These are phyloP conservation scores for Cairina moschata DNA, from an alignment of 2,113 vertebrate species.

Conservation along the genomic window DNA sequence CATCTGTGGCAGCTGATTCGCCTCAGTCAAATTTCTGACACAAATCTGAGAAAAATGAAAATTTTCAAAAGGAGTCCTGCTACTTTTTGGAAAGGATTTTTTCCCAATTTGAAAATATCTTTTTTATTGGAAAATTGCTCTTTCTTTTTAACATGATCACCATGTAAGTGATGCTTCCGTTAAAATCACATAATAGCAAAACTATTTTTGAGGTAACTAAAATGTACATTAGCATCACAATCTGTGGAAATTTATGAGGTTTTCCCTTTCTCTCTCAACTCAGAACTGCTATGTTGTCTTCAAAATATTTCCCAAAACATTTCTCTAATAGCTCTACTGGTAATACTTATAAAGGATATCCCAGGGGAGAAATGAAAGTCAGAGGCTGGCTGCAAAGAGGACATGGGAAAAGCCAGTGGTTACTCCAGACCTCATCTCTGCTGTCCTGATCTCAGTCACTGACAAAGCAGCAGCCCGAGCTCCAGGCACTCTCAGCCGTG, in stretches of 20 bases:
- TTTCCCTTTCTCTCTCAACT: neutral
- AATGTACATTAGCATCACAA: neutral
- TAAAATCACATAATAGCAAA: neutral
- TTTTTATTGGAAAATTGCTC: neutral
- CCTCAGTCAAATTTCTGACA: neutral
- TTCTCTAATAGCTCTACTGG: neutral
- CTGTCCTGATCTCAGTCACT: neutral
- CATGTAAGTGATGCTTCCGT: neutral
- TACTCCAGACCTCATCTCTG: neutral
- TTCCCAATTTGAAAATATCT: neutral
- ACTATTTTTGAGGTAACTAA: neutral
- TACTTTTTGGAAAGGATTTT: neutral
- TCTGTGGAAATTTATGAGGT: neutral
- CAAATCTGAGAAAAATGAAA: neutral
- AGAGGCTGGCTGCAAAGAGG: neutral
- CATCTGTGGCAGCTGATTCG: neutral
- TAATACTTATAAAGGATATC: neutral
- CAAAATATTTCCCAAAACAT: neutral
- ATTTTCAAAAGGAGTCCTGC: neutral
- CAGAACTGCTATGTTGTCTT: neutral
- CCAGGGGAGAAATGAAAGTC: conserved; percentile 7
- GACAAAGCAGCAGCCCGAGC: neutral
- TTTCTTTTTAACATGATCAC: neutral
- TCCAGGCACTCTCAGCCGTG: rapidly evolving
- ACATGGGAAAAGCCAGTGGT: conserved; percentile 1